Conservation (phyloP, 2,113 vertebrate species). For the Corynorhinus townsendii region DNA sequence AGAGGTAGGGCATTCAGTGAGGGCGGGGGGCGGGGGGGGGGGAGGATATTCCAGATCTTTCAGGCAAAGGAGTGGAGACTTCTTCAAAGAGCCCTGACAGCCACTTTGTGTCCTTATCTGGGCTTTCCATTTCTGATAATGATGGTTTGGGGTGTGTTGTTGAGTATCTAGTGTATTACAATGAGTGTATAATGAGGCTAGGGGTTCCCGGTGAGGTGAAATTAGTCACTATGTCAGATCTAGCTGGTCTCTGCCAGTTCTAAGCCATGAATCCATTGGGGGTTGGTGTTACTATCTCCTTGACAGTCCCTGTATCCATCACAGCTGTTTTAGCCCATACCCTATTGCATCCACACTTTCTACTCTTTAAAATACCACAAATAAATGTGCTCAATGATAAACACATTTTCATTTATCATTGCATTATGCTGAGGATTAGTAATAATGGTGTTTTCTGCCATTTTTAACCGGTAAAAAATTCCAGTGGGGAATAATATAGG, state of each 20-base stretch:
- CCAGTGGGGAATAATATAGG: not conserved
- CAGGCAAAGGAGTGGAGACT: not conserved
- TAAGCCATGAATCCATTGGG: not conserved
- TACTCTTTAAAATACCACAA: not conserved
- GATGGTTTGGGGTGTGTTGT: not conserved
- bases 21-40: not conserved
- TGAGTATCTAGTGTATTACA: not conserved
- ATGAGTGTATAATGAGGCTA: not conserved
- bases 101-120: not conserved
- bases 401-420: not conserved
- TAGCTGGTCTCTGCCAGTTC: not conserved
- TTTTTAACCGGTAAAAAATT: not conserved
- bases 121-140: not conserved
- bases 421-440: not conserved
- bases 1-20: not conserved
- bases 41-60: not conserved
- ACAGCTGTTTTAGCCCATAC: not conserved
- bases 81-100: not conserved
- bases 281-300: not conserved
- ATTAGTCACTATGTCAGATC: not conserved
- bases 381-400: not conserved
- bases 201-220: not conserved
- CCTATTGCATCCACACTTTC: not conserved
- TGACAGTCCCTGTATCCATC: not conserved
- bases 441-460: not conserved